Evolutionary conservation across 2,797 vertebrate genomes (phyloP).

Genomic region (Gymnopithys bicolor): DNA sequence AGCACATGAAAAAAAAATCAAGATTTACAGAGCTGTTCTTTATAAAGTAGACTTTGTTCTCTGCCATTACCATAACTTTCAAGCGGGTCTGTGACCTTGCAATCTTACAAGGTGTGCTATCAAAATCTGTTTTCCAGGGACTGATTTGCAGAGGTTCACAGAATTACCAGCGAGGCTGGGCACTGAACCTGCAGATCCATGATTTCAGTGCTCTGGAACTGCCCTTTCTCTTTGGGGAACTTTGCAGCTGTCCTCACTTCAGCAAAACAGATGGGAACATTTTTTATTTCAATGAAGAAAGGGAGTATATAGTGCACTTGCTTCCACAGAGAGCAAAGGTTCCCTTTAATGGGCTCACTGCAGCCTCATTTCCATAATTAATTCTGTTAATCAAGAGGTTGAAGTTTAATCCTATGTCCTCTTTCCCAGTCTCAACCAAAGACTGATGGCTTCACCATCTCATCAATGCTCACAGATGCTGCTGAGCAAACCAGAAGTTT

Average conservation of each 20-base stretch:
- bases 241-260: slow-evolving; percentile 9
- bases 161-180: background rate
- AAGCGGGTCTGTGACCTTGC: background rate
- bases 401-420: background rate
- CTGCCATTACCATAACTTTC: background rate
- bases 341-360: slow-evolving; percentile 6
- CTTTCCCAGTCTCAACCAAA: background rate
- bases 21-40: background rate
- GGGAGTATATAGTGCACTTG: background rate
- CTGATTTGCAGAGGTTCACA: background rate
- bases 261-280: slow-evolving; percentile 30
- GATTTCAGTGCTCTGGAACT: background rate
- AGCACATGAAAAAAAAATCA: background rate
- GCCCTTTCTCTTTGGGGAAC: background rate
- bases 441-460: background rate
- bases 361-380: slow-evolving; percentile 34
- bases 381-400: slow-evolving; percentile 20
- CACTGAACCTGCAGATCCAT: background rate
- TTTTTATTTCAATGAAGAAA: slow-evolving; percentile 2
- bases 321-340: slow-evolving; percentile 30
- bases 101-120: background rate
- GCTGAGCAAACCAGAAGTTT: background rate
- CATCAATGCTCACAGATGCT: background rate
- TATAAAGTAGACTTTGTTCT: background rate
- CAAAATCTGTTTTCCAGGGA: background rate